Evolutionary conservation across 2,888 invertebrate species (phyloP), one percentile per base, ranked within the genome.

Genomic region (Campaea margaritaria): DNA sequence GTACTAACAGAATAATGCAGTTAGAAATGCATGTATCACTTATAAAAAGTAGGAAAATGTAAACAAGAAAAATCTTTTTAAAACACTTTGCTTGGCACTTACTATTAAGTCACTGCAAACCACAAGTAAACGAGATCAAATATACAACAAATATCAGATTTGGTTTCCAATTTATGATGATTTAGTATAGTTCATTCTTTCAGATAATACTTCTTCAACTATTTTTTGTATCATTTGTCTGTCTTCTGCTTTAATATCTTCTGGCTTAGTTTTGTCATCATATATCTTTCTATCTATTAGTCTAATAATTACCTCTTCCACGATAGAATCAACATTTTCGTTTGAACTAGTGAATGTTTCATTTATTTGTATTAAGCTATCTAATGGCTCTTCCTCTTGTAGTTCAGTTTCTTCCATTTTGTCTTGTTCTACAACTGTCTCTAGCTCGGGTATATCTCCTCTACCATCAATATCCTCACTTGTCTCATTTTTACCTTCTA

Each of bases 231-330:
- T 91, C 53, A 88, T 79, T 62, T 79, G 78, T 69, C 91, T 85
- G 58, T 93, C 91, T 80, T 91, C 91, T 38, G 81, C 72, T 73
- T 81, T 89, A 14, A 90, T 86, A 69, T 91, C 90, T 74, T 93
- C 92, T 16, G 86, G 89, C 76, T 91, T 93, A 2, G 90, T 87
- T 74, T 93, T 93, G 59, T 89, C 91, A 58, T 93, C 93, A 67
- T 91, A 93, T 71, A 93, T 87, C 82, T 93, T 94, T 70, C 93
- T 88, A 74, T 91, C 91, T 73, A 91, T 84, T 45, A 92, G 79
- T 68, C 91, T 86, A 46, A 71, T 66, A 70, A 93, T 90, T 43
- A 92, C 92, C 70, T 93, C 92, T 75, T 93, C 93, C 0, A 93
- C 92, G 59, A 93, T 93, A 11, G 79, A 79, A 65, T 93, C 87